Base-by-base conservation (phyloP, 2,113 vertebrate genomes). In the Pseudolaguvia tuberculata region DNA sequence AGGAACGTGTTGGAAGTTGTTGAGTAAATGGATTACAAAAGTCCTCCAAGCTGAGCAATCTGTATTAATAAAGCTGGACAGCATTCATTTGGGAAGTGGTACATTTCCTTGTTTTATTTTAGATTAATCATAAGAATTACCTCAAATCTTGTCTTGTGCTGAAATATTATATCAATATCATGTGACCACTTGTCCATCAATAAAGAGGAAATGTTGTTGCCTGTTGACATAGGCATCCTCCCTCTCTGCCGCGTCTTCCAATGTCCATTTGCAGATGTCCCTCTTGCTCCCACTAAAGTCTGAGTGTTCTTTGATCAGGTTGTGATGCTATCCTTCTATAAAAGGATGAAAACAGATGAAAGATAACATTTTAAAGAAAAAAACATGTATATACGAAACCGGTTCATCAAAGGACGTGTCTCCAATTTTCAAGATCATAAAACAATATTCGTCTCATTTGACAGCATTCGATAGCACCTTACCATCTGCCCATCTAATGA, bases 11-110 rank as follows among this genome's bases (percentile, higher is more conserved):
- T 39, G 29, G 48, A 56, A 77, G 72, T 45, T 55, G 23, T 47
- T 66, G 39, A 84, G 47, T 48, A 61, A 53, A 23, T 39, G 51
- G 18, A 42, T 77, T 51, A 25, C 42, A 53, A 76, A 57, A 73
- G 88, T 42, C 78, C 79, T 53, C 83, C 79, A 83, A 87, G 83
- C 81, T 85, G 82, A 79, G 81, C 80, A 52, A 72, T 80, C 79
- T 81, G 53, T n/a, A 81, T 73, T 80, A 77, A 57, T 57, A 72
- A 75, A 81, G 83, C 79, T 87, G 85, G 82, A 77, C 80, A 71
- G 69, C 63, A 53, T 50, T 56, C 51, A 62, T 77, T 57, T 31
- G 21, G 52, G 35, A 56, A 61, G 27, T 21, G 6, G 6, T 76
- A 53, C 58, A 11, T 67, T 9, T 5, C n/a, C 51, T 31, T 35